Conservation (phyloP, 2,113 vertebrate genomes). For the Petrocephalus zakoni region DNA sequence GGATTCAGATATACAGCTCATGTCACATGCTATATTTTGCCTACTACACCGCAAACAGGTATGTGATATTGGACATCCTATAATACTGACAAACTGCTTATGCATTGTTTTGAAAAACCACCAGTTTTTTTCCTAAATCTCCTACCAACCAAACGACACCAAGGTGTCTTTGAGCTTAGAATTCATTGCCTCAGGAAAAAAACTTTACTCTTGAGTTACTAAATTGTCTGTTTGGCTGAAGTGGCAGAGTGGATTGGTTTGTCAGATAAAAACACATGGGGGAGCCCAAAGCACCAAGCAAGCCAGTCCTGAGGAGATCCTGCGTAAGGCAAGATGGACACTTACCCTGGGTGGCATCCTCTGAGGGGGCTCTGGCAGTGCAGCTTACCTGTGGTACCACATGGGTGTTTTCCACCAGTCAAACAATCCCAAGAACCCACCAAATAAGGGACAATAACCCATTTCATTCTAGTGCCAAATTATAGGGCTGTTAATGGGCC, state of each 20-base stretch:
- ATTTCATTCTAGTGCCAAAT: too few relatives aligned
- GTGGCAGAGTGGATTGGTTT: not conserved
- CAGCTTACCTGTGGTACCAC: too few relatives aligned
- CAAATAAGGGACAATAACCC: too few relatives aligned
- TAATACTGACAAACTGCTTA: not conserved
- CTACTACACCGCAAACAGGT: not conserved
- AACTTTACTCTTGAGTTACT: not conserved
- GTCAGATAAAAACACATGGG: not conserved
- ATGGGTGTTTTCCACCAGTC: too few relatives aligned
- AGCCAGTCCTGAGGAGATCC: not conserved
- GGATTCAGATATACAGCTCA: not conserved
- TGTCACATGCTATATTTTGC: not conserved
- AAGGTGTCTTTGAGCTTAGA: not conserved
- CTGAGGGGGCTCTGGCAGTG: too few relatives aligned
- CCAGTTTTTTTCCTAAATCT: not conserved
- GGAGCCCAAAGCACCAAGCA: not conserved
- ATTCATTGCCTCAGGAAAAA: not conserved
- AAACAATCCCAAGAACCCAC: too few relatives aligned
- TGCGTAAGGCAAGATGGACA: not conserved
- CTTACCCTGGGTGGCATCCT: too few relatives aligned
- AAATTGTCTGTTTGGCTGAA: too few relatives aligned
- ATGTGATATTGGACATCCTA: not conserved
- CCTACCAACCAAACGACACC: not conserved
- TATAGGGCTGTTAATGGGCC: too few relatives aligned
- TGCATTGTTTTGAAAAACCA: not conserved